Base-by-base conservation (phyloP, 2,888 invertebrate species). In the Cremastinae sp. region DNA sequence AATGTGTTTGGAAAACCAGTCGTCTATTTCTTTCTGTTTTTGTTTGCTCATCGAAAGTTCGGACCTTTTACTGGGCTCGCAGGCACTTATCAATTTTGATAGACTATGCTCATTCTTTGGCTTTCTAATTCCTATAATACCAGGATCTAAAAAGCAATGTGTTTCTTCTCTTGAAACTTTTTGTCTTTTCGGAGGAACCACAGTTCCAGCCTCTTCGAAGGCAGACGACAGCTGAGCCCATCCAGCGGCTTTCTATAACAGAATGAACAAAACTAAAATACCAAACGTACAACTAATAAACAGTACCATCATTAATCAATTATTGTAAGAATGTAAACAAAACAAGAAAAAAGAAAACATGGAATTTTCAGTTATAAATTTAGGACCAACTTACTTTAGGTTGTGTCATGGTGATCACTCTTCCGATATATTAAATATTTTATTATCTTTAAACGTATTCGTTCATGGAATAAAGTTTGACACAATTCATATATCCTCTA, bases 11-110 rank as follows among this genome's bases (percentile, higher is more conserved):
- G 73, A 78, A 28, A 90, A 78, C 90, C 90, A 90, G 12, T 81
- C 81, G 8, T 62, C 70, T n/a, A 90, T 85, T 78, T 89, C 88
- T 56, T 85, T 83, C 41, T 86, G 88, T 68, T 89, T 90, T 53
- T 87, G 88, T 41, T 69, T 82, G 53, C 89, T 89, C 1, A 89
- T 72, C 0, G 83, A 84, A 45, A 89, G 83, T 62, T 90, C 88
- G 0, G 82, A 71, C 8, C 80, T 5, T 41, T 79, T 81, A 66
- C 81, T 78, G 10, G 90, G 89, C 35, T 86, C 82, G 37, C 88
- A 89, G 2, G 83, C 82, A 65, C 80, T 74, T 0, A 88, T 56
- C 22, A 89, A 76, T 14, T 71, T 59, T 3, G 86, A 82, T 37
- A 89, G 74, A 75, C 77, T 86, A 1, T 64, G 81, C 2, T 47